Evolutionary conservation across 2,113 vertebrate genomes (phyloP).

Genomic region (Scytalopus superciliaris): DNA sequence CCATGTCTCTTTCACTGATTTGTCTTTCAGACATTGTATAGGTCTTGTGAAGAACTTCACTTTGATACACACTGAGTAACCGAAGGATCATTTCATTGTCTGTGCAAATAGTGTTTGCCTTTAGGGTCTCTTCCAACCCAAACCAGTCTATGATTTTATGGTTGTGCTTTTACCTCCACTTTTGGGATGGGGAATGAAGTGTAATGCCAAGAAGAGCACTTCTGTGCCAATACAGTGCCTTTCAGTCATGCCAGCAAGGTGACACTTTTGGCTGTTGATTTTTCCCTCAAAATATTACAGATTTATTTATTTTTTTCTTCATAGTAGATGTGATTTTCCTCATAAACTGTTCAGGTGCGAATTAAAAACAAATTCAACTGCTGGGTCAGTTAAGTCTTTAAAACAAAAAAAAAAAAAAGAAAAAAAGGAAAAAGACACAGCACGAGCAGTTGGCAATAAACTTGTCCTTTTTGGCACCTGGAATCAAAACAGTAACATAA

Average conservation of each 20-base stretch:
- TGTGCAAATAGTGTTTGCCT: background rate
- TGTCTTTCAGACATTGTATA: background rate
- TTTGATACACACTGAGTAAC: background rate
- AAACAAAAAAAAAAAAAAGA: background rate
- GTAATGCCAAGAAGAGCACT: background rate
- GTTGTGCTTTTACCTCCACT: background rate
- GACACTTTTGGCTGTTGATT: background rate
- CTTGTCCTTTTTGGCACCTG: slow-evolving; percentile 72
- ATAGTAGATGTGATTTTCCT: slow-evolving; percentile 46
- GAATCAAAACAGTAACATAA: slow-evolving; percentile 74
- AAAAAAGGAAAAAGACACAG: background rate
- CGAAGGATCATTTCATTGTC: background rate
- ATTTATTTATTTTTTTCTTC: slow-evolving; percentile 24
- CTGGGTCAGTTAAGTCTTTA: slow-evolving; percentile 46
- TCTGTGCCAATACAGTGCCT: background rate
- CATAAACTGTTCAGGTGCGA: slow-evolving; percentile 53
- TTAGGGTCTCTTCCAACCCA: background rate
- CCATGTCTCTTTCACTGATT: background rate
- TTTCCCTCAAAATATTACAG: background rate
- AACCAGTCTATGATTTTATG: background rate
- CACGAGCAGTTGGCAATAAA: slow-evolving; percentile 68
- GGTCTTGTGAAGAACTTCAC: background rate
- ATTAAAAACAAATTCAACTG: slow-evolving; percentile 51
- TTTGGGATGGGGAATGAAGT: accelerated
- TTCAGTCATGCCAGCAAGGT: background rate